Base-by-base conservation (phyloP, 2,797 vertebrate species). In the Scyliorhinus canicula region DNA sequence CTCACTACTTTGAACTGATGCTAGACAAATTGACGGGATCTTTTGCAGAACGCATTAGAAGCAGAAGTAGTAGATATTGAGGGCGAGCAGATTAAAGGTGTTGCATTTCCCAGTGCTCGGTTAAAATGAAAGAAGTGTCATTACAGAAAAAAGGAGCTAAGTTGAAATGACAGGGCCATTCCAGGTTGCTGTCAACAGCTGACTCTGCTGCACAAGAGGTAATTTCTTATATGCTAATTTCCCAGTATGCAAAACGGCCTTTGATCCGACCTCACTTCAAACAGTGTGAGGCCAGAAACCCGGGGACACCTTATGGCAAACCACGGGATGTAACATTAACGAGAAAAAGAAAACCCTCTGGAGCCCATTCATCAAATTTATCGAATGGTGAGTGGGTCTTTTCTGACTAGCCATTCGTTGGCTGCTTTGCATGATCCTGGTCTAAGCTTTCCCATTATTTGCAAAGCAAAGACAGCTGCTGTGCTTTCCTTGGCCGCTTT, bases 391-490 rank as follows among this genome's bases (percentile, higher is more conserved):
- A 52, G 11, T 71, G 50, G 4, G 40, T 52, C 63, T 35, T 94
- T 74, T 57, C 35, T 55, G 8, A 90, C 57, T 88, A 47, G 50
- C 82, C 8, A 60, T 50, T 63, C 9, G 7, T 71, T 71, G 50
- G 44, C 35, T 69, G 57, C 95, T 95, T 88, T 50, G 9, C 52
- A 95, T 77, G 1, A 93, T 35, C n/a, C 3, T 71, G 95, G 95
- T 95, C 40, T 28, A 0, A 95, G 11, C 95, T 95, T 57, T 44
- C 0, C 26, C 95, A 93, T 90, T 47, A 95, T 47, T 95, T 67
- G 71, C 69, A 84, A 88, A 95, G 93, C 3, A 95, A 84, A 55
- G 40, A 77, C 40, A 93, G 57, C 14, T 95, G 7, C 24, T 57
- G 0, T 95, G 71, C 5, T 65, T 31, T 95, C 28, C 95, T 95